Conservation (phyloP, 2,888 invertebrate genomes). For the Chymomyza caudatula region DNA sequence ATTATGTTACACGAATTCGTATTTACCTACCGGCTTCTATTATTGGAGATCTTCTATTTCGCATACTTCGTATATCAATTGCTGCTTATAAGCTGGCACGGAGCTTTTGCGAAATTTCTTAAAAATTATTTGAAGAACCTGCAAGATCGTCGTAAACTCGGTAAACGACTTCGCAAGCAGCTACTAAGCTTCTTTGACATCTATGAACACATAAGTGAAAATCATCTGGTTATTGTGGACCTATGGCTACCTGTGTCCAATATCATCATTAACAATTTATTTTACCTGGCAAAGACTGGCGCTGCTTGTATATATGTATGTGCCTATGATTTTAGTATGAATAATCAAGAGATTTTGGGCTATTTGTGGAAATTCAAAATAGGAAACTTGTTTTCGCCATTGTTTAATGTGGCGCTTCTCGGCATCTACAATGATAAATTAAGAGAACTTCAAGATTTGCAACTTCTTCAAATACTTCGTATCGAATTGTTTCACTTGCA, state of each 20-base stretch:
- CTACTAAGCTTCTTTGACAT: no score
- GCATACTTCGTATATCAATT: no score
- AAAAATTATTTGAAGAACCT: no score
- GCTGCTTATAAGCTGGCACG: no score
- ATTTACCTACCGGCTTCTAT: no score
- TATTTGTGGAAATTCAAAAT: neutral
- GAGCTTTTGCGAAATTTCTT: no score
- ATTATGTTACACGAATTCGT: neutral
- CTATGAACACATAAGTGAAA: no score
- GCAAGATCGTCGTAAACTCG: no score
- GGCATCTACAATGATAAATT: neutral
- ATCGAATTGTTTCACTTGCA: neutral
- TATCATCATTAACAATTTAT: neutral
- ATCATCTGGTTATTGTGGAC: neutral
- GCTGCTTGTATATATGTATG: neutral
- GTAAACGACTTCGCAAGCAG: no score
- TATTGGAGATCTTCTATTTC: no score
- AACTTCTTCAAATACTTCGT: neutral
- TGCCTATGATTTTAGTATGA: neutral
- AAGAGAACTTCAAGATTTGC: neutral
- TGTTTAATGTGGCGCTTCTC: neutral
- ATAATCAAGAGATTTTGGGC: neutral
- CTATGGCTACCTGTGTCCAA: neutral
- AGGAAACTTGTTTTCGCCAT: neutral
- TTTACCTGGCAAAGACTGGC: neutral